phyloP scores from a whole-genome alignment of 2,888 invertebrate genomes.

The Synanthedon tipuliformis region DNA sequence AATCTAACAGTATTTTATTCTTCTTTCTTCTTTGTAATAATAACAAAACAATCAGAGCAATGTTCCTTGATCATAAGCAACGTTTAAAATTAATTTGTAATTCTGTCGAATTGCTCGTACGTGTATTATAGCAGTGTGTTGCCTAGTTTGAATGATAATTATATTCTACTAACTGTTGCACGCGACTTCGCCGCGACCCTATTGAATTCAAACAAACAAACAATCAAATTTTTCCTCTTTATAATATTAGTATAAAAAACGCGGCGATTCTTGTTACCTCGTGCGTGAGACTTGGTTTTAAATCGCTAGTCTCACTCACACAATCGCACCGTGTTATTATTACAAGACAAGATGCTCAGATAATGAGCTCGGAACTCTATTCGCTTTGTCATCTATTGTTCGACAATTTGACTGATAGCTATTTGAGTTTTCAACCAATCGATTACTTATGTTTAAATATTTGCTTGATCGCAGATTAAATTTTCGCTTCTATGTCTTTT shows the following conservation, averaged over 20 bases:
- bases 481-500: background rate
- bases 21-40: too few relatives aligned
- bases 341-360: conserved; percentile 36
- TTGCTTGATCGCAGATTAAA: background rate
- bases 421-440: conserved; percentile 1
- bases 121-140: too few relatives aligned
- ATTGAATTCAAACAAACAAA: too few relatives aligned
- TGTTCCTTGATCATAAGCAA: too few relatives aligned
- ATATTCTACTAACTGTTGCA: too few relatives aligned
- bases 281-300: conserved; percentile 11
- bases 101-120: too few relatives aligned
- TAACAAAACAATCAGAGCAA: too few relatives aligned
- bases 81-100: too few relatives aligned
- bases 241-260: conserved; percentile 2
- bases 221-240: too few relatives aligned
- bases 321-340: conserved; percentile 21
- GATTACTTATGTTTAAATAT: conserved; percentile 1
- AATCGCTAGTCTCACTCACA: conserved; percentile 9
- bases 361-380: conserved; percentile 23
- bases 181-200: too few relatives aligned
- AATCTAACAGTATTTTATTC: too few relatives aligned
- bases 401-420: conserved; percentile 18
- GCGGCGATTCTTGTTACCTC: conserved; percentile 7
- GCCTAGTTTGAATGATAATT: background rate
- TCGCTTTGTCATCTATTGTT: conserved; percentile 21